phyloP scores from a whole-genome alignment of 2,113 vertebrate genomes.

The Euleptes europaea region DNA sequence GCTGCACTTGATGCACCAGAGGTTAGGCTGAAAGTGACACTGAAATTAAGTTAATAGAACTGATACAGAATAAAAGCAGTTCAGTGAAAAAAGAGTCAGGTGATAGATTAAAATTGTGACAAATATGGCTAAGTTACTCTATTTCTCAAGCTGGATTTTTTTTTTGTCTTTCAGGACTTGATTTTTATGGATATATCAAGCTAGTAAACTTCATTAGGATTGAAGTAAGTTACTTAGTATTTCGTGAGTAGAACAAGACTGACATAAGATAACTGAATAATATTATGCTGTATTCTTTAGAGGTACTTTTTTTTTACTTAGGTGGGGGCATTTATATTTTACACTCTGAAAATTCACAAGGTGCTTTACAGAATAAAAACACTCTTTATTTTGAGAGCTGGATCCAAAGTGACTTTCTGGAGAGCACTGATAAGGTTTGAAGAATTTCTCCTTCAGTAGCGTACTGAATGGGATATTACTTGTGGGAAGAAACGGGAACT shows the following conservation, averaged over 20 bases:
- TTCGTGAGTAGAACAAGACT: background rate
- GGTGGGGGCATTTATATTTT: background rate
- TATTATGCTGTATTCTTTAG: background rate
- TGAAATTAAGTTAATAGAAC: background rate
- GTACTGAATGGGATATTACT: background rate
- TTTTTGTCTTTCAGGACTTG: slow-evolving; percentile 77
- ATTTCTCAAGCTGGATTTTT: background rate
- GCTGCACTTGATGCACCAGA: background rate
- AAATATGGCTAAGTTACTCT: background rate
- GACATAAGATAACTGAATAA: background rate
- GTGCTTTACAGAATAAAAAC: background rate
- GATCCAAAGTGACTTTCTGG: background rate
- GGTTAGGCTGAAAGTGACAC: background rate
- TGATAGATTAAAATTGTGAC: background rate
- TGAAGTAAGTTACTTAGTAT: slow-evolving; percentile 76
- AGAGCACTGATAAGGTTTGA: background rate
- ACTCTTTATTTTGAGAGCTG: background rate
- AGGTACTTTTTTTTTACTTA: background rate
- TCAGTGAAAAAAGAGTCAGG: background rate
- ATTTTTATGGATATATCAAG: slow-evolving; percentile 94
- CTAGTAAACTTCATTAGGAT: slow-evolving; percentile 93
- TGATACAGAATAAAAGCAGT: background rate
- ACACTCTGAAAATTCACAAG: background rate
- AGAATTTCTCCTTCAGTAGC: background rate
- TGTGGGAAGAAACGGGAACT: background rate